Conservation (phyloP, 2,888 invertebrate genomes). For the Willowsia nigromaculata region DNA sequence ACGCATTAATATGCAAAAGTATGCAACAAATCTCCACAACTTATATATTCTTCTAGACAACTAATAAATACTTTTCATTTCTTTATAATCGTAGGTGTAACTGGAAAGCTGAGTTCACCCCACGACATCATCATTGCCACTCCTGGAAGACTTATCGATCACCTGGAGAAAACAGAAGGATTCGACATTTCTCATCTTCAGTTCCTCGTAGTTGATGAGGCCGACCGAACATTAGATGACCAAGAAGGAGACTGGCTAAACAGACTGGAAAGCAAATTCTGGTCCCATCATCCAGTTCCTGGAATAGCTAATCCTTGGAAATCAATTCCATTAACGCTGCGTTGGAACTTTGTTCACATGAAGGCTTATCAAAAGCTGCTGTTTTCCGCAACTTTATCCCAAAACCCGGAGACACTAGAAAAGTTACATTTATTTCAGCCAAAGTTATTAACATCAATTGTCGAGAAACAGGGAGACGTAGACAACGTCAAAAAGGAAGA, state of each 20-base stretch:
- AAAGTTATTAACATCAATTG: conserved; percentile 90
- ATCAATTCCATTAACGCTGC: conserved; percentile 82
- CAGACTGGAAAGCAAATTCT: conserved; percentile 87
- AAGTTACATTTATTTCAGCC: conserved; percentile 94
- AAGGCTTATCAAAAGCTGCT: conserved; percentile 92
- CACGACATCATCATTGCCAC: conserved; percentile 94
- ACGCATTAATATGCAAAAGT: conserved; percentile 71
- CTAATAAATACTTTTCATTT: not conserved
- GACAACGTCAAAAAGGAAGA: conserved; percentile 79
- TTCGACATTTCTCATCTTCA: conserved; percentile 87
- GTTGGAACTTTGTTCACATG: conserved; percentile 81
- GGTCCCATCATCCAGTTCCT: conserved; percentile 78
- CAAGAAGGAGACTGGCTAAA: conserved; percentile 95
- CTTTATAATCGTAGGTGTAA: conserved; percentile 48
- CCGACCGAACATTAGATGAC: conserved; percentile 95
- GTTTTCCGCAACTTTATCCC: conserved; percentile 98
- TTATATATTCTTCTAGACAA: not conserved
- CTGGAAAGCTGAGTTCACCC: conserved; percentile 69
- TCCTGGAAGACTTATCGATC: conserved; percentile 95
- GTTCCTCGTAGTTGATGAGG: conserved; percentile 96
- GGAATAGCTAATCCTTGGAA: conserved; percentile 80
- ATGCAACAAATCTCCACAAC: not conserved
- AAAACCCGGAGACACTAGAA: conserved; percentile 97
- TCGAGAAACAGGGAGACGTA: conserved; percentile 77
- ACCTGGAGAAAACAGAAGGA: conserved; percentile 90